These are phyloP conservation scores for Drosophila miranda DNA, from an alignment of 1,140 invertebrate genomes.

Conservation along the genomic window DNA sequence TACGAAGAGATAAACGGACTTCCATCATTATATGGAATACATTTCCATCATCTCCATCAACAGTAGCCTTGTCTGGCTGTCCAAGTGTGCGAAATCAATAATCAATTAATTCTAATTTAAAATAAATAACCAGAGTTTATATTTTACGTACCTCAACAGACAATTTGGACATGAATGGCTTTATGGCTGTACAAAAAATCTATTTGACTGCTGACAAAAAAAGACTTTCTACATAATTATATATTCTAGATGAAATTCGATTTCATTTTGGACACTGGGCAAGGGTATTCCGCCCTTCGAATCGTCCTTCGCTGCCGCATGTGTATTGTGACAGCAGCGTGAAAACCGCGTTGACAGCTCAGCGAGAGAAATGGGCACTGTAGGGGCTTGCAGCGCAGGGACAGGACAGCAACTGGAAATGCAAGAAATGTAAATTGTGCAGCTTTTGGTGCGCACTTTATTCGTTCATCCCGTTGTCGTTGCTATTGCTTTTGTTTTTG, in stretches of 20 bases:
- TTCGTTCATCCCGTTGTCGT: constrained; percentile 24
- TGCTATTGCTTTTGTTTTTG: constrained; percentile 27
- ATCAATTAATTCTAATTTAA: no score
- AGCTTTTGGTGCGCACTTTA: constrained; percentile 62
- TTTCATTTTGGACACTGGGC: not conserved
- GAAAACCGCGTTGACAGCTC: constrained; percentile 74
- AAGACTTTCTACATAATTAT: no score
- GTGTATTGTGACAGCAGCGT: constrained; percentile 74
- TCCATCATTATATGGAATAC: not conserved
- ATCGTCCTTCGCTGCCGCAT: constrained; percentile 34
- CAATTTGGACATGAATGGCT: no score
- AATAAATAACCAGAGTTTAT: no score
- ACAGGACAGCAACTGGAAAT: constrained; percentile 50
- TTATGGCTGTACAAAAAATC: no score
- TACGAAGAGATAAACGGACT: no score
- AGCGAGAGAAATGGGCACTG: constrained; percentile 58
- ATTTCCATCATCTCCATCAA: no score
- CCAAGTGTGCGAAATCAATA: no score
- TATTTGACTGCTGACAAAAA: no score
- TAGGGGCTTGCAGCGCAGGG: no score
- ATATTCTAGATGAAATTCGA: not conserved
- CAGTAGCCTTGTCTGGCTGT: no score
- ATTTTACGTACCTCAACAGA: no score
- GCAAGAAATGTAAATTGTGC: constrained; percentile 78
- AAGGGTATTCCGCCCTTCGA: not conserved